Base-by-base conservation (phyloP, 2,113 vertebrate species). In the Proterorhinus semilunaris region DNA sequence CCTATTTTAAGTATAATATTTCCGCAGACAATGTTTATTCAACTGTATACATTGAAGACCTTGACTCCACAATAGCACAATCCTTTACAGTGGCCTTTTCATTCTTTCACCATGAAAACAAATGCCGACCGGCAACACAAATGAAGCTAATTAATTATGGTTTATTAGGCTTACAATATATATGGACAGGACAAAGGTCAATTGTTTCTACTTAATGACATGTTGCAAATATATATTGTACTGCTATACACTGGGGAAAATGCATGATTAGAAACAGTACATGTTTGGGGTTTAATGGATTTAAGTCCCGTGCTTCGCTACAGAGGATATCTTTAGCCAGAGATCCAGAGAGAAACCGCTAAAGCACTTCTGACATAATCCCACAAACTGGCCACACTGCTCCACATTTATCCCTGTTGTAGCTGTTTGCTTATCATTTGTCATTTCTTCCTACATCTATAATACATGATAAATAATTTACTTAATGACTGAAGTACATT, bases 251-350 rank as follows among this genome's bases (percentile, higher is more conserved):
- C 7, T 61, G 42, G 13, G 7, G 49, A 52, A 8, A 48, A 53
- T 52, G 11, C 7, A 49, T n/a, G 16, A 10, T 65, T 36, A 8
- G 48, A 69, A 72, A 71, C 46, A 58, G 59, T 72, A 73, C 74
- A 71, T 62, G 63, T 49, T 54, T 65, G 61, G 16, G 8, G 8
- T 76, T 48, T 74, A 74, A 76, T 81, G 72, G 80, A 79, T 87
- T 87, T 85, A 49, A 15, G 66, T 84, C 81, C 72, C 68, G 49
- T 87, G 80, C 54, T 27, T 69, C 6, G 15, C 52, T 55, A 49
- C 65, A 50, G 66, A 62, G 54, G 83, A 79, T 88, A 86, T 86
- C 74, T 90, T 89, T 87, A 91, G 90, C 78, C 71, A 69, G 76
- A 59, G 71, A 66, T 75, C 76, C 45, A 4, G 54, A 68, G 65